Evolutionary conservation across 1,140 invertebrate species (phyloP), one percentile per base, ranked within the genome.

Genomic region (Rhizoglyphus robini): DNA sequence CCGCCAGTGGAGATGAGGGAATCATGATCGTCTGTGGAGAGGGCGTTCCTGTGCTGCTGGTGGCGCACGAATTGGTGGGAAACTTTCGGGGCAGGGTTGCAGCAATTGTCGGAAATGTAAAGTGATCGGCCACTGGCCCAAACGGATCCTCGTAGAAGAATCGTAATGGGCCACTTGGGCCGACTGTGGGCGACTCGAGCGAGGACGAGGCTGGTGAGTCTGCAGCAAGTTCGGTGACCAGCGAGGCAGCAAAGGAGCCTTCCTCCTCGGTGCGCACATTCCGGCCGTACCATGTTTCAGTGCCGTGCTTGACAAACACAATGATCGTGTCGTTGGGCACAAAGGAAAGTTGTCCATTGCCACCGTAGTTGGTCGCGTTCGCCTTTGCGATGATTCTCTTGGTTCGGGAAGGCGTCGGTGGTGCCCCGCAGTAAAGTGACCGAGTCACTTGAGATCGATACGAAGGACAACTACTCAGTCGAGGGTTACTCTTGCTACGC

Each of bases 231-330:
- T 70, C 69, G 27, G 68, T 63, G 3, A 72, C 71, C 62, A 66
- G 59, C 13, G 72, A 64, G n/a, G 67, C 59, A 36, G 72, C 68
- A 51, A 73, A 74, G 1, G 68, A 59, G 13, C 72, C 72, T 38
- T 67, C 68, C 57, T 72, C 67, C n/a, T 63, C 68, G 36, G 70
- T 73, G 13, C 70, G 61, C 3, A 68, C 65, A 20, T 51, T 69
- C 62, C 66, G 69, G n/a, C 71, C 66, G 25, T 66, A 51, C 66
- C 69, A 72, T 58, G 68, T 67, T 66, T 68, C 63, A 68, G 36
- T 29, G 18, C 51, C 48, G 32, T 68, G 65, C 70, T 71, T 67
- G 63, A 70, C 64, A 60, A 63, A 65, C 32, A 72, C 65, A 58
- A 69, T 38, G 27, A 72, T 70, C 41, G 70, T 66, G 68, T 72